phyloP scores from a whole-genome alignment of 2,888 invertebrate species.

The Cephus spinipes region DNA sequence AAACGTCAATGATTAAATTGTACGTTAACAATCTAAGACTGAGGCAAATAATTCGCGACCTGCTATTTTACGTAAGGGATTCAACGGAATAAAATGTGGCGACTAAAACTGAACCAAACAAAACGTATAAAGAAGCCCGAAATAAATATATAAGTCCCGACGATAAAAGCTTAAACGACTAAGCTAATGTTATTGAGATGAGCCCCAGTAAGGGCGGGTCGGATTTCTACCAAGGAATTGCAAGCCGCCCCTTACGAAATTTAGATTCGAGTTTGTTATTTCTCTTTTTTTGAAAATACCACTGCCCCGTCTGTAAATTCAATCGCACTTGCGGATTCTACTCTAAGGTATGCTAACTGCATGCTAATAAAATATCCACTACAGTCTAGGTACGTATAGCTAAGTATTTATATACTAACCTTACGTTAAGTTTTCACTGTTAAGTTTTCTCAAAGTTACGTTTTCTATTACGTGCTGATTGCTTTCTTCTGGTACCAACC shows the following conservation, averaged over 20 bases:
- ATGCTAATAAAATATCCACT: constrained; percentile 39
- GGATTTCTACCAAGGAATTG: constrained; percentile 49
- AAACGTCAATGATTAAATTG: no score
- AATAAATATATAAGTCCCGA: constrained; percentile 44
- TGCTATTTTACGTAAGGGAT: background rate
- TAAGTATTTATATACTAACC: no score
- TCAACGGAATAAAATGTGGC: background rate
- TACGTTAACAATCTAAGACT: no score
- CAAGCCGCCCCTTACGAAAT: constrained; percentile 53
- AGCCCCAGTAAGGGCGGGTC: constrained; percentile 51
- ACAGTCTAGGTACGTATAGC: no score
- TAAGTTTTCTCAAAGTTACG: no score
- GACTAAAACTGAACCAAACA: background rate
- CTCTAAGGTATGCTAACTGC: constrained; percentile 48
- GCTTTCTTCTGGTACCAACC: no score
- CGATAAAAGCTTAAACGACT: constrained; percentile 59
- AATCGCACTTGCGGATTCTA: constrained; percentile 38
- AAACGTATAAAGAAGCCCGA: constrained; percentile 3
- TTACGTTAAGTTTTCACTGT: no score
- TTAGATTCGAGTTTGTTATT: constrained; percentile 36
- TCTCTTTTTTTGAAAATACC: constrained; percentile 32
- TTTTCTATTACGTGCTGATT: no score
- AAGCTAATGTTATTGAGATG: constrained; percentile 63
- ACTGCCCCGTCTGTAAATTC: constrained; percentile 41
- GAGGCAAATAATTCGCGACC: background rate